A percentile compares a stretch with the other conserved stretches of the same genome.
Evolutionary conservation across 2,888 invertebrate genomes (phyloP).

Genomic region (Syrista parreyssii): DNA sequence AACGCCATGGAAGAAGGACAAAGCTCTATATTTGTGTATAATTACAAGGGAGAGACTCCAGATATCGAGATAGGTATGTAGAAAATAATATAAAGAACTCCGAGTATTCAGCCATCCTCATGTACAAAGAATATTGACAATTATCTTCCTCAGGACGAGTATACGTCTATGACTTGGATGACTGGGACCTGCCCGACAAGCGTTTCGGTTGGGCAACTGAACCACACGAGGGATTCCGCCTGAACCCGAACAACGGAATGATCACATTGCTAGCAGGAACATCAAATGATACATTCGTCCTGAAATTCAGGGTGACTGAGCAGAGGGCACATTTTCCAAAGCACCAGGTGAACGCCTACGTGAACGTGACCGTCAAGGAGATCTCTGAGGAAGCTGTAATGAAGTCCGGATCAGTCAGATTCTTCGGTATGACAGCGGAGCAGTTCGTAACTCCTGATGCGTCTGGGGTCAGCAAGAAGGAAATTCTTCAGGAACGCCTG

Average conservation of each 20-base stretch:
- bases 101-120: neutral
- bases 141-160: conserved; percentile 71
- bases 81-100: neutral
- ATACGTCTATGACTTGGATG: conserved; percentile 94
- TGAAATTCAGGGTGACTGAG: conserved; percentile 83
- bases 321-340: conserved; percentile 71
- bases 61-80: conserved; percentile 78
- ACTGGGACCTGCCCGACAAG: conserved; percentile 97
- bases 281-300: conserved; percentile 78
- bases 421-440: conserved; percentile 84
- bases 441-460: conserved; percentile 79
- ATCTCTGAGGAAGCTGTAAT: conserved; percentile 92
- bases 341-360: conserved; percentile 84
- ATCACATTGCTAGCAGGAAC: conserved; percentile 87
- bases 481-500: conserved; percentile 74
- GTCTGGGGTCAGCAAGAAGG: conserved; percentile 78
- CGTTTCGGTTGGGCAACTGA: conserved; percentile 78
- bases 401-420: conserved; percentile 92
- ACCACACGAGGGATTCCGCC: conserved; percentile 75
- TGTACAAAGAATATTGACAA: neutral
- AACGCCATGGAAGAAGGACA: conserved; percentile 89
- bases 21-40: conserved; percentile 94
- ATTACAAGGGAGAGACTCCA: conserved; percentile 87
- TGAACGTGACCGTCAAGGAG: conserved; percentile 86
- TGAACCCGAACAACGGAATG: conserved; percentile 84